A percentile compares a stretch with the other conserved stretches of the same genome.
Evolutionary conservation across 2,113 vertebrate species (phyloP).

Genomic region (Apeltes quadracus): DNA sequence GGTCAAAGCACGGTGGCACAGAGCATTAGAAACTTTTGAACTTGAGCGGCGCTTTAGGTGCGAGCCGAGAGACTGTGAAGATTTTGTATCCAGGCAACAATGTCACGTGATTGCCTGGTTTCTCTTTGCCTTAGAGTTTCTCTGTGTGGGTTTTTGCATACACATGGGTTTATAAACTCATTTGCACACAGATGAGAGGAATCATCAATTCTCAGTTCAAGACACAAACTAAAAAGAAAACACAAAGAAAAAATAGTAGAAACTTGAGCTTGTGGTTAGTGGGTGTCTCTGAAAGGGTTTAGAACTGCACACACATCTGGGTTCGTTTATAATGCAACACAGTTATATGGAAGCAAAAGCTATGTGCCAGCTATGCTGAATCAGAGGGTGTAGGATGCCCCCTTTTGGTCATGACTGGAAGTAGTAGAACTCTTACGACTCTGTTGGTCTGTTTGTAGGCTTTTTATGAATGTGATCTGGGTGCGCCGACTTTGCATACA

Average conservation of each 20-base stretch:
- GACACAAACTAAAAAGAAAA: too few species aligned
- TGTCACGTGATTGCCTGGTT: not conserved
- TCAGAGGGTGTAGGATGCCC: constrained; percentile 26
- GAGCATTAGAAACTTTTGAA: not conserved
- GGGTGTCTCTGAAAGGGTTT: not conserved
- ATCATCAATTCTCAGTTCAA: not conserved
- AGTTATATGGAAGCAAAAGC: constrained; percentile 4
- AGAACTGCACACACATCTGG: constrained; percentile 9
- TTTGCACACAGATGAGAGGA: not conserved
- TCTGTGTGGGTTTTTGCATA: not conserved
- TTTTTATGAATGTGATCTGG: constrained; percentile 1
- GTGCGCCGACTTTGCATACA: constrained; percentile 26
- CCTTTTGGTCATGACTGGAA: constrained; percentile 41
- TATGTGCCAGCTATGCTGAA: not conserved
- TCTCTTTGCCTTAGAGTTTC: constrained; percentile 1
- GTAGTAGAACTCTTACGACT: not conserved
- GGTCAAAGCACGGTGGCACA: not conserved
- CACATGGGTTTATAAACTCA: constrained; percentile 8
- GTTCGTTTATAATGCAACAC: not conserved
- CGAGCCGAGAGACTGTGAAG: constrained; percentile 23
- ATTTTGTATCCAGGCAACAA: constrained; percentile 30
- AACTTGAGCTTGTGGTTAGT: too few species aligned
- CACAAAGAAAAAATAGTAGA: too few species aligned
- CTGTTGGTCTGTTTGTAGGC: not conserved
- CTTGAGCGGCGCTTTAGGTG: constrained; percentile 3